These are phyloP conservation scores for Cordilura impudica DNA, from an alignment of 2,888 invertebrate genomes.

Conservation along the genomic window DNA sequence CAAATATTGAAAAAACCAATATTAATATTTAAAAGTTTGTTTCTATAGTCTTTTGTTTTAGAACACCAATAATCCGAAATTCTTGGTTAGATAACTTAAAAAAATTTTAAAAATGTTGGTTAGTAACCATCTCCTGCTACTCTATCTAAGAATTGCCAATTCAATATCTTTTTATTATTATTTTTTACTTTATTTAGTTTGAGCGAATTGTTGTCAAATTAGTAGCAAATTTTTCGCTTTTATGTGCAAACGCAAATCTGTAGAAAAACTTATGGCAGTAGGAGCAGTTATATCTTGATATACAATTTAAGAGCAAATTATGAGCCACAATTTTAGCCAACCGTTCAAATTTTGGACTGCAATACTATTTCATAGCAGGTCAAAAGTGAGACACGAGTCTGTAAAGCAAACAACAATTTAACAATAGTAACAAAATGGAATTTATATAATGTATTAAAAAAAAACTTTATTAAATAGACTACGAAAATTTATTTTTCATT, in stretches of 20 bases:
- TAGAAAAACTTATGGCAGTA: background rate
- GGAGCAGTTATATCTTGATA: slow-evolving; percentile 11
- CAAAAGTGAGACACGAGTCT: slow-evolving; percentile 59
- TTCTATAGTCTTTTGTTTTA: slow-evolving; percentile 21
- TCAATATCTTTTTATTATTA: too few species aligned
- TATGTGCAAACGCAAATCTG: background rate
- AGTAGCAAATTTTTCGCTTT: slow-evolving; percentile 31
- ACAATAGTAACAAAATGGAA: background rate
- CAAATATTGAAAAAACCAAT: too few species aligned
- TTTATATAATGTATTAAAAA: background rate
- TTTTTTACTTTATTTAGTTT: slow-evolving; percentile 34
- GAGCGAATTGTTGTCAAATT: slow-evolving; percentile 61
- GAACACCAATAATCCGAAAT: too few species aligned
- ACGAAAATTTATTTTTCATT: slow-evolving; percentile 19
- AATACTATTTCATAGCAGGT: slow-evolving; percentile 36
- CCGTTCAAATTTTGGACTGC: slow-evolving; percentile 45
- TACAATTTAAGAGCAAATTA: slow-evolving; percentile 45
- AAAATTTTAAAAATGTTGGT: background rate
- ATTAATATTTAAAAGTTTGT: too few species aligned
- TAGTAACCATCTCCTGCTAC: slow-evolving; percentile 3
- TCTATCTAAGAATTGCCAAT: too few species aligned
- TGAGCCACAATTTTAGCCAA: slow-evolving; percentile 50
- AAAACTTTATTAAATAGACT: background rate
- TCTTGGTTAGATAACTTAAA: too few species aligned
- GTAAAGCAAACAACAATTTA: slow-evolving; percentile 9